These are phyloP conservation scores for Ophiodon elongatus DNA, from an alignment of 2,113 vertebrate genomes.

Conservation along the genomic window DNA sequence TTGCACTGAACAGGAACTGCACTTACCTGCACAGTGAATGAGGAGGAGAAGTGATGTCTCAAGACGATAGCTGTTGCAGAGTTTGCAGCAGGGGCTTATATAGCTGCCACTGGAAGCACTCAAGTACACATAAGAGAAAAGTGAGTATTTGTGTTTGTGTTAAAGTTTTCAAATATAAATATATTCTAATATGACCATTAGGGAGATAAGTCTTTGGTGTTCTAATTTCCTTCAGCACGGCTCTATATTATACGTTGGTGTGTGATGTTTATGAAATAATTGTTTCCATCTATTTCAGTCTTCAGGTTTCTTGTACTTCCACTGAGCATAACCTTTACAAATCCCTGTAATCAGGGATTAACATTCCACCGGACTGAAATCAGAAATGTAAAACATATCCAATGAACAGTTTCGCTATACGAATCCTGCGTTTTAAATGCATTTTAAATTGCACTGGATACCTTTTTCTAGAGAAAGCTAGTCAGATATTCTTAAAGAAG, in stretches of 20 bases:
- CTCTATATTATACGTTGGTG: background rate
- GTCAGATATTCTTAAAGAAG: background rate
- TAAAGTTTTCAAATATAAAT: background rate
- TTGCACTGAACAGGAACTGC: background rate
- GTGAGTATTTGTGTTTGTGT: constrained; percentile 63
- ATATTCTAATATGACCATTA: background rate
- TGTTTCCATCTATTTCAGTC: background rate
- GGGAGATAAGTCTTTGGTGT: background rate
- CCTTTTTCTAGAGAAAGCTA: background rate
- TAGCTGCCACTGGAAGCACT: constrained; percentile 75
- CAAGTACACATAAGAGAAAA: background rate
- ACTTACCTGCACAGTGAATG: constrained; percentile 19
- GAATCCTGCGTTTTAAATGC: background rate
- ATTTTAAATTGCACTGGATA: background rate
- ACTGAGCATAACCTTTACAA: constrained; percentile 23
- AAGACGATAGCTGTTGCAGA: constrained; percentile 33
- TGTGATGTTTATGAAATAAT: background rate
- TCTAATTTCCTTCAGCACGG: background rate
- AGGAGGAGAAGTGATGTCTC: constrained; percentile 58
- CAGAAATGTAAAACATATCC: background rate
- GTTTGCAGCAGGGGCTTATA: constrained; percentile 75
- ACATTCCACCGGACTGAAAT: constrained; percentile 33
- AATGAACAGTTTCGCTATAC: background rate
- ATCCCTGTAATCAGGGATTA: constrained; percentile 55
- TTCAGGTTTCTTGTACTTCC: constrained; percentile 10